phyloP scores from a whole-genome alignment of 2,797 vertebrate species.

The Nothura maculosa region DNA sequence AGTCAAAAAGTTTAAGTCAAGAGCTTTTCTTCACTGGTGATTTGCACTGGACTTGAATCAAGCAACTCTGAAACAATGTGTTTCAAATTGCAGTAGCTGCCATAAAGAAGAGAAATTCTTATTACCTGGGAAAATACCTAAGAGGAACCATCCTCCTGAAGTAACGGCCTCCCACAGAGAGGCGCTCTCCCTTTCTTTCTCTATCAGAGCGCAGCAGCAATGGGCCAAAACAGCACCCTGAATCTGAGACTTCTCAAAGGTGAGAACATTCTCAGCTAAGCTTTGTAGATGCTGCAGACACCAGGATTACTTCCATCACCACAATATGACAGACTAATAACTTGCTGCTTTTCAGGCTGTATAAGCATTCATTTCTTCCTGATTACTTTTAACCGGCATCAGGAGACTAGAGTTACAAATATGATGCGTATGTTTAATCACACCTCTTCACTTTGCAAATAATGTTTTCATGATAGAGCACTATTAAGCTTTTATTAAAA shows the following conservation, averaged over 20 bases:
- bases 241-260: not conserved
- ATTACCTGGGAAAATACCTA: not conserved
- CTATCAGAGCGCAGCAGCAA: not conserved
- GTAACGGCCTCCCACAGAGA: not conserved
- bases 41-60: not conserved
- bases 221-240: fast-evolving
- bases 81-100: not conserved
- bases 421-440: constrained; percentile 25
- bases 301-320: not conserved
- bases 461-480: constrained; percentile 52
- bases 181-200: not conserved
- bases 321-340: not conserved
- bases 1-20: not conserved
- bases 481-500: constrained; percentile 67
- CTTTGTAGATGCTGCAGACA: not conserved
- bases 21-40: not conserved
- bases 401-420: constrained; percentile 32
- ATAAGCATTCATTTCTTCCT: not conserved
- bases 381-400: constrained; percentile 24
- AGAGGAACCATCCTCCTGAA: not conserved
- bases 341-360: not conserved
- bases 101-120: not conserved
- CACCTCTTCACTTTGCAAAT: constrained; percentile 21
- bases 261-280: not conserved
- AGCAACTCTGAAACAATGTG: not conserved